A percentile compares a stretch with the other conserved stretches of the same genome.
These are phyloP conservation scores for Halcyon smyrnensis DNA, from an alignment of 2,797 vertebrate genomes.

Conservation along the genomic window DNA sequence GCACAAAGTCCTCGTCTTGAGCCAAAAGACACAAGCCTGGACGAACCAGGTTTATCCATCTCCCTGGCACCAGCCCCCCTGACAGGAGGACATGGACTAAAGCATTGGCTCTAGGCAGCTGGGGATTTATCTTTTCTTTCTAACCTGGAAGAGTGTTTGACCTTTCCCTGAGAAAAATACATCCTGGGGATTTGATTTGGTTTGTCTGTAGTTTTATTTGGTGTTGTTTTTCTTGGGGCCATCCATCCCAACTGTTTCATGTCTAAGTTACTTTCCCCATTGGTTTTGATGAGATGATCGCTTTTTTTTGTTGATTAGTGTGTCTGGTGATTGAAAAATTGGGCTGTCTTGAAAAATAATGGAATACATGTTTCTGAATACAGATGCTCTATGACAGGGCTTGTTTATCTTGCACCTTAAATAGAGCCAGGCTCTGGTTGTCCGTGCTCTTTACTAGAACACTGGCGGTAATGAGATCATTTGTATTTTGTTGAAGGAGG, in stretches of 20 bases:
- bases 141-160: neutral
- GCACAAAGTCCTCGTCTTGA: neutral
- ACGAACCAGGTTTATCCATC: neutral
- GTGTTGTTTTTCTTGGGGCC: neutral
- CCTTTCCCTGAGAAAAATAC: neutral
- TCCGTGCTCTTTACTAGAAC: neutral
- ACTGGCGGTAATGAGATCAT: neutral
- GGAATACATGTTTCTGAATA: neutral
- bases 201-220: neutral
- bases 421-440: neutral
- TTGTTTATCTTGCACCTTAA: neutral
- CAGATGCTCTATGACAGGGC: neutral
- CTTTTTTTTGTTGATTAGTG: neutral
- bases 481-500: neutral
- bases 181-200: neutral
- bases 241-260: fast-evolving
- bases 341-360: neutral
- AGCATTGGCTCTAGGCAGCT: neutral
- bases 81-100: neutral
- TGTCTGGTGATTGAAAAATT: neutral
- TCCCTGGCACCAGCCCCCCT: neutral
- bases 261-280: neutral
- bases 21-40: neutral
- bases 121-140: neutral
- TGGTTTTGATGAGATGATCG: neutral